Evolutionary conservation across 1,140 invertebrate genomes (phyloP), one percentile per base, ranked within the genome.

Genomic region (Heterodera schachtii): DNA sequence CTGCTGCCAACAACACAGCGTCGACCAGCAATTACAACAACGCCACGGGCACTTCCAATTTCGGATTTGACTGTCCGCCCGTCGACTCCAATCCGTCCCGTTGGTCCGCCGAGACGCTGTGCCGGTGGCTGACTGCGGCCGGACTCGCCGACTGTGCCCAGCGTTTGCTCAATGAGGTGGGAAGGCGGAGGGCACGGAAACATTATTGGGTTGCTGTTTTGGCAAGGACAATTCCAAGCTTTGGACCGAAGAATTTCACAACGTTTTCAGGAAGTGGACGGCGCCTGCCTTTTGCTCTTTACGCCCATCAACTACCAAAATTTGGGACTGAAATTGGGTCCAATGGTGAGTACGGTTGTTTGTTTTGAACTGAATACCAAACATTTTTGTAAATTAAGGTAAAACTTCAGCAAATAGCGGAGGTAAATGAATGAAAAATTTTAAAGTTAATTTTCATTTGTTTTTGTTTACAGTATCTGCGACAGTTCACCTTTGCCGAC

Each of bases 181-280:
- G 19, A 41, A 71, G 44, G 19, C 31, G 44, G 9, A 71, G 11
- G 19, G 13, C 57, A 19, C 5, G 49, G 5, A 19, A 16, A 16
- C 52, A 52, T 11, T 11, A 11, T 52, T 52, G 7, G 52, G 7
- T 52, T 52, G 9, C 16, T 16, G 52, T 52, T 52, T 8, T 52
- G 16, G 16, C 57, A 64, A 64, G 19, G 3, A 19, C 57, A 19
- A 5, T 19, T 13, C 57, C 13, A 19, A 16, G 13, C 57, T 19
- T 19, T 2, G 13, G 16, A 64, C 16, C 57, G 2, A 19, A 21
- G 16, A 64, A 19, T 64, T 64, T 69, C 8, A 8, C n/a, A 69
- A 41, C 9, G 1, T 71, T 41, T 31, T 19, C 21, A 71, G 69
- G 69, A 71, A 71, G 69, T 71, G 31, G 69, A 71, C 69, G 69